These are phyloP conservation scores for Rhyzopertha dominica DNA, from an alignment of 1,140 invertebrate species.

Conservation along the genomic window DNA sequence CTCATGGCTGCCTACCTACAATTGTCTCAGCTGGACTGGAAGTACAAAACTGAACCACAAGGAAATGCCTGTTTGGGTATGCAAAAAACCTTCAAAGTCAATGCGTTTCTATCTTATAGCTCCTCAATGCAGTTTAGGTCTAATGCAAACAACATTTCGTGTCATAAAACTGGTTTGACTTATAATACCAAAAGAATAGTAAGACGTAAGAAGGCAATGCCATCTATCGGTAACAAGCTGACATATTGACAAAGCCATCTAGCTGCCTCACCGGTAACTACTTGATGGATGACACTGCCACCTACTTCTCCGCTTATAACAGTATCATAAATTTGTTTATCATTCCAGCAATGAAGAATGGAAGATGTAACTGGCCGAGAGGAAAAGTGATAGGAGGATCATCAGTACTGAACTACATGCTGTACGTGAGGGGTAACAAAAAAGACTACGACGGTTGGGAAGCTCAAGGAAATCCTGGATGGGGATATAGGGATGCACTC, in stretches of 20 bases:
- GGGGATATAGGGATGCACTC: slow-evolving; percentile 81
- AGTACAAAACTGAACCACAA: slow-evolving; percentile 86
- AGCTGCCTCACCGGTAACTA: too few relatives aligned
- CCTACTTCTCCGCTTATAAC: too few relatives aligned
- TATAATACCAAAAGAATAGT: too few relatives aligned
- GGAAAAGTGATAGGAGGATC: slow-evolving; percentile 77
- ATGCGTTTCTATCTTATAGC: too few relatives aligned
- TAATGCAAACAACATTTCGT: too few relatives aligned
- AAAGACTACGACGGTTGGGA: slow-evolving; percentile 95
- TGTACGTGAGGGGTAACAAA: slow-evolving; percentile 90
- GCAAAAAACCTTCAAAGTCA: too few relatives aligned
- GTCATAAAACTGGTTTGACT: too few relatives aligned
- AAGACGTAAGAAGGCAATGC: too few relatives aligned
- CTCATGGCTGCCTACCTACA: slow-evolving; percentile 82
- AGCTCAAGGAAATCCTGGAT: slow-evolving; percentile 80
- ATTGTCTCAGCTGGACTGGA: slow-evolving; percentile 84
- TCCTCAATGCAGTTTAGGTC: too few relatives aligned
- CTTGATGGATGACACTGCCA: too few relatives aligned
- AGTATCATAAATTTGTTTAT: background rate
- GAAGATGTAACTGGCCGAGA: slow-evolving; percentile 81
- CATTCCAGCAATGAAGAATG: slow-evolving; percentile 66
- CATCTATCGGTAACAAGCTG: too few relatives aligned
- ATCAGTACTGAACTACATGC: slow-evolving; percentile 94
- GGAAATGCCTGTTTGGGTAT: slow-evolving; percentile 72
- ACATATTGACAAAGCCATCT: too few relatives aligned